Conservation (phyloP, 2,888 invertebrate species). For the Cerastis leucographa region DNA sequence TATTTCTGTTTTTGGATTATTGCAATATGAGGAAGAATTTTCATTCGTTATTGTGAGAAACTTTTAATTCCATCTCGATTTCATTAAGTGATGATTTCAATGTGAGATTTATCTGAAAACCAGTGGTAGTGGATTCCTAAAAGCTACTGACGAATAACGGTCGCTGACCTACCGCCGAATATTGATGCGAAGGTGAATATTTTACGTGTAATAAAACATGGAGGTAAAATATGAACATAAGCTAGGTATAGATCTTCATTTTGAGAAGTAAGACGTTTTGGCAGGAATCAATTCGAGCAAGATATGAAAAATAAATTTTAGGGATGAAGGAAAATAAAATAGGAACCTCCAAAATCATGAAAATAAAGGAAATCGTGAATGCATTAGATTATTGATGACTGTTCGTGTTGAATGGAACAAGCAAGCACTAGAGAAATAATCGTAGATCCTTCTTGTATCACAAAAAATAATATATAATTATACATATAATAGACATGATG, state of each 20-base stretch:
- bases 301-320: background rate
- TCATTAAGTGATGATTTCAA: background rate
- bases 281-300: background rate
- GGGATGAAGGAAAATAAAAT: background rate
- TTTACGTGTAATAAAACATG: constrained; percentile 60
- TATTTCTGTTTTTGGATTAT: constrained; percentile 20
- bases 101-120: constrained; percentile 29
- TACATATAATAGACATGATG: too few species aligned
- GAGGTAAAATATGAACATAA: constrained; percentile 42
- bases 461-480: too few species aligned
- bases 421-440: background rate
- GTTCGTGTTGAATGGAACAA: background rate
- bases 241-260: constrained; percentile 23
- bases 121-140: constrained; percentile 43
- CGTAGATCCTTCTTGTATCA: too few species aligned
- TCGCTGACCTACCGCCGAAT: constrained; percentile 66
- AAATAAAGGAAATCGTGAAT: background rate
- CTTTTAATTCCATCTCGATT: background rate
- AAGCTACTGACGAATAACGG: constrained; percentile 68
- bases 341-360: background rate
- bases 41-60: background rate
- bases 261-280: constrained; percentile 11
- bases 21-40: constrained; percentile 6
- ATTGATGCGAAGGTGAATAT: constrained; percentile 66
- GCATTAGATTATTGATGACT: background rate